Conservation (phyloP, 2,113 vertebrate genomes). For the Lates calcarifer region DNA sequence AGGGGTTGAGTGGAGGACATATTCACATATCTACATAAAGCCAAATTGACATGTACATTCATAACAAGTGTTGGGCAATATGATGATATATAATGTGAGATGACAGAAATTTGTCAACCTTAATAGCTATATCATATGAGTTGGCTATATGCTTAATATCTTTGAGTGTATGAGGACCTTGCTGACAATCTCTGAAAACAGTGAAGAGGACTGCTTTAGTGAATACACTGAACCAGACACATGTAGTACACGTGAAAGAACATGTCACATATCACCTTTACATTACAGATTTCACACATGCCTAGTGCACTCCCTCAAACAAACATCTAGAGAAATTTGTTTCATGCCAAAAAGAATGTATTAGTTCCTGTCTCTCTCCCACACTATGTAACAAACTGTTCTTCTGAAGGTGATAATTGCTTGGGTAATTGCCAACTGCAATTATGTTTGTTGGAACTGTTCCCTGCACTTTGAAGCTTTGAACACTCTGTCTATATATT, state of each 20-base stretch:
- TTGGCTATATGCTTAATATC: background rate
- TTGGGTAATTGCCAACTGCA: constrained; percentile 34
- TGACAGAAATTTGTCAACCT: background rate
- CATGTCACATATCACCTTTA: background rate
- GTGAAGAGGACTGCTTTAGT: background rate
- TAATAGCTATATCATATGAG: background rate
- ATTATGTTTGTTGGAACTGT: constrained; percentile 52
- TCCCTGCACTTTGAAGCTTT: constrained; percentile 44
- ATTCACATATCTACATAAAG: background rate
- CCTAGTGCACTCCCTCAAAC: background rate
- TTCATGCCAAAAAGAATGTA: background rate
- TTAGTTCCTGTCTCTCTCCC: background rate
- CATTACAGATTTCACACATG: background rate
- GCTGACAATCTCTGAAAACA: background rate
- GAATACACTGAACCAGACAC: background rate
- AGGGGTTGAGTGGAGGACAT: constrained; percentile 25
- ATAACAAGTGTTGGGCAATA: background rate
- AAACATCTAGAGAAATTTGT: background rate
- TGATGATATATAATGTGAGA: background rate
- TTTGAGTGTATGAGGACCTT: background rate
- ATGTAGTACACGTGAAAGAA: background rate
- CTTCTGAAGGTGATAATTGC: constrained; percentile 54
- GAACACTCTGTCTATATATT: constrained; percentile 40
- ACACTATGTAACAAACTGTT: constrained; percentile 17
- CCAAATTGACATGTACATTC: background rate